Evolutionary conservation across 2,113 vertebrate genomes (phyloP).

Genomic region (Notothenia rossii): DNA sequence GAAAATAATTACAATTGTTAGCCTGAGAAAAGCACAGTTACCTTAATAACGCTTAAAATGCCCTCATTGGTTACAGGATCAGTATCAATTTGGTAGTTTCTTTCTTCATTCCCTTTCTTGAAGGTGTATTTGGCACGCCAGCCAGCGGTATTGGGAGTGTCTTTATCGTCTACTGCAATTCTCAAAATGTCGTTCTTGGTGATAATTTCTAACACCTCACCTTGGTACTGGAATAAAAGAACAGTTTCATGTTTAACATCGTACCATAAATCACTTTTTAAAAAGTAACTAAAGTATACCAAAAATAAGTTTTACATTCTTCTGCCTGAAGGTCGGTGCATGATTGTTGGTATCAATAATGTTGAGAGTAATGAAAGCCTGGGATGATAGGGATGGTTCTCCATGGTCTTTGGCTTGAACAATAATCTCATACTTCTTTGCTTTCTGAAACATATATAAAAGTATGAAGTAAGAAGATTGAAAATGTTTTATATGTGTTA

Average conservation of each 20-base stretch:
- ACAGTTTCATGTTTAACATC: constrained; percentile 7
- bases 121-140: constrained; percentile 84
- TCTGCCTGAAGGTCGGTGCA: constrained; percentile 74
- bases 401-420: constrained; percentile 80
- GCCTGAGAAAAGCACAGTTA: constrained; percentile 45
- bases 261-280: background rate
- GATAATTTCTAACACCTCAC: constrained; percentile 61
- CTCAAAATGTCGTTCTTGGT: constrained; percentile 53
- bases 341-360: constrained; percentile 83
- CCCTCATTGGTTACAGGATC: constrained; percentile 88
- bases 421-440: constrained; percentile 68
- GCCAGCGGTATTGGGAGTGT: constrained; percentile 76
- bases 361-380: constrained; percentile 63
- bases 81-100: constrained; percentile 79
- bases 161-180: constrained; percentile 82
- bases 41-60: constrained; percentile 85
- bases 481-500: background rate
- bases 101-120: constrained; percentile 78
- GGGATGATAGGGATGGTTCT: constrained; percentile 69
- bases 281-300: background rate
- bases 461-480: too few relatives aligned
- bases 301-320: constrained; percentile 17
- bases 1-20: background rate
- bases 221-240: constrained; percentile 64
- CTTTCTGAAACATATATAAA: constrained; percentile 69